Base-by-base conservation (phyloP, 1,140 invertebrate genomes). In the Ceratina japonica region DNA sequence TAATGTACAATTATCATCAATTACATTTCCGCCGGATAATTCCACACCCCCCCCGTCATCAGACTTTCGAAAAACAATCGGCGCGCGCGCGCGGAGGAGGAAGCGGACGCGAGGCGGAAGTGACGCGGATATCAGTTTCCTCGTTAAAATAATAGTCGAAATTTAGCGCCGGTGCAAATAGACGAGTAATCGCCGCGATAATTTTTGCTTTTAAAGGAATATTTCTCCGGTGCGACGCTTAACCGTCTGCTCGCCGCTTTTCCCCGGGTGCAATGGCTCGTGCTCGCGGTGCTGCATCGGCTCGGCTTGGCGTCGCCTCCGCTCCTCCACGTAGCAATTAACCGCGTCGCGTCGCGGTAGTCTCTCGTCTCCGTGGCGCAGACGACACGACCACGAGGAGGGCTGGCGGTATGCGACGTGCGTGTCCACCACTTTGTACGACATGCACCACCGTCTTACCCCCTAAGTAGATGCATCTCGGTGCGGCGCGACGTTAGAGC, bases 251-350 rank as follows among this genome's bases (percentile, higher is more conserved):
- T 54, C 12, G 20, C 79, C 13, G 61, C 37, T 58, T 63, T 58
- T 54, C 72, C 76, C 75, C 44, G 82, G 37, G 81, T 54, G 71
- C 31, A 69, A 27, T 68, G 56, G 69, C 51, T 80, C 69, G 68
- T 63, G 65, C 54, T 59, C 4, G 62, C 56, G 65, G 65, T 66
- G 69, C 61, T 71, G 75, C 73, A 75, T 62, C 71, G 76, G 52
- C 51, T 7, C 44, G 27, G 27, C 27, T 1, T 31, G 2, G 27
- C 78, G 72, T 58, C 61, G 72, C 72, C 61, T 81, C 71, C 62
- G 65, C 72, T 75, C 75, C 71, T 77, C 79, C 64, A 75, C 77
- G 79, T 76, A 84, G 79, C 85, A 86, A 84, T 87, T 87, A 87
- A 87, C 82, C 78, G 78, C 83, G 69, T 80, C 76, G 84, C 81